A percentile compares a stretch with the other conserved stretches of the same genome.
phyloP scores from a whole-genome alignment of 2,888 invertebrate species.

The Scaptomyza tumidula region DNA sequence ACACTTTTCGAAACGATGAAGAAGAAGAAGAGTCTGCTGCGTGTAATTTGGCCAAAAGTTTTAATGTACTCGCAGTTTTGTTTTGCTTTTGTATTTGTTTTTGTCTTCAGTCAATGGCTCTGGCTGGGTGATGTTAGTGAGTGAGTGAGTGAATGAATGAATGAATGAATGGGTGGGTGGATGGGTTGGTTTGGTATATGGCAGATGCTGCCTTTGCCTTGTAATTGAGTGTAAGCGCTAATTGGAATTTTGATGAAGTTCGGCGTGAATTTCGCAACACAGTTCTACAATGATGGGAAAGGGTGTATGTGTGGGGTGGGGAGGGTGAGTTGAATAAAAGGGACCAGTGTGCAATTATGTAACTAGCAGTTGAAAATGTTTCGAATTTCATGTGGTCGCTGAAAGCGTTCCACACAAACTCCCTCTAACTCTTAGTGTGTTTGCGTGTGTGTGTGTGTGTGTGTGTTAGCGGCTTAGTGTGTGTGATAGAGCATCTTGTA shows the following conservation, averaged over 20 bases:
- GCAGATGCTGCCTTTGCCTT: slow-evolving; percentile 57
- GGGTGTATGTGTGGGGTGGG: background rate
- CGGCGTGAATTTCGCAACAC: slow-evolving; percentile 71
- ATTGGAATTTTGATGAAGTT: slow-evolving; percentile 78
- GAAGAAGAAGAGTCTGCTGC: slow-evolving; percentile 22
- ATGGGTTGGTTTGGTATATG: slow-evolving; percentile 47
- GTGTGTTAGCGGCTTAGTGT: slow-evolving; percentile 35
- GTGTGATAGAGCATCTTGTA: slow-evolving; percentile 60
- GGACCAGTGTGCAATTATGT: slow-evolving; percentile 65
- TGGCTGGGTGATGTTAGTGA: slow-evolving; percentile 22
- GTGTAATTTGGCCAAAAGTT: slow-evolving; percentile 64
- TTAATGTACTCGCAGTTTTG: slow-evolving; percentile 70
- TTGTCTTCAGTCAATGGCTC: slow-evolving; percentile 32
- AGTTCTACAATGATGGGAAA: slow-evolving; percentile 13
- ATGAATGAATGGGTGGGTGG: background rate
- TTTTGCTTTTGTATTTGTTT: slow-evolving; percentile 53
- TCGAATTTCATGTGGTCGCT: slow-evolving; percentile 74
- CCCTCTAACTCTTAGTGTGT: background rate
- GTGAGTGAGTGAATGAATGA: no score
- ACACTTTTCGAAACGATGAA: background rate
- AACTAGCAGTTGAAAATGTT: slow-evolving; percentile 74
- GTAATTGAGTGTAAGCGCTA: slow-evolving; percentile 78
- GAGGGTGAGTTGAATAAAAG: background rate
- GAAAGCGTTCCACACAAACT: slow-evolving; percentile 24
- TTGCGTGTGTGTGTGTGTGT: slow-evolving; percentile 11